Evolutionary conservation across 2,113 vertebrate genomes (phyloP).

Genomic region (Macquaria australasica): DNA sequence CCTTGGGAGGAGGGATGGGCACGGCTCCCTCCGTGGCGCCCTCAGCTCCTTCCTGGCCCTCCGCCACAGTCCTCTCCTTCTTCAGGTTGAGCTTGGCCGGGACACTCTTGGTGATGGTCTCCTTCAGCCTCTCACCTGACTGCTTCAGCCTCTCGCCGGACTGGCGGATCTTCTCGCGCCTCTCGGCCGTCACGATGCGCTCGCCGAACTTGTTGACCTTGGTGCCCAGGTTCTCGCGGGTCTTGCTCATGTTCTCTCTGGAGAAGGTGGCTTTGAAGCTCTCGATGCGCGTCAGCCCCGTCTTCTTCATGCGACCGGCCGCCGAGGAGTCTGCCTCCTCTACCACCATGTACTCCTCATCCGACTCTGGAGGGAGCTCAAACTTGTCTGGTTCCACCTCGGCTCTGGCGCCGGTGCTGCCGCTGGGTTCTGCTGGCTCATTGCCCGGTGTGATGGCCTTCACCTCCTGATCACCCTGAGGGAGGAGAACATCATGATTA

Average conservation of each 20-base stretch:
- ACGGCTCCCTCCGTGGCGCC: constrained; percentile 80
- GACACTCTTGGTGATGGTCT: constrained; percentile 90
- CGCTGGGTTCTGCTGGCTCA: constrained; percentile 79
- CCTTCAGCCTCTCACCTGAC: constrained; percentile 91
- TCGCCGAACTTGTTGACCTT: constrained; percentile 93
- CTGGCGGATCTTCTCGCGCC: constrained; percentile 94
- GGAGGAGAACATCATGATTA: constrained; percentile 30
- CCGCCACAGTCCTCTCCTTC: constrained; percentile 87
- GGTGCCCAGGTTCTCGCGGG: constrained; percentile 92
- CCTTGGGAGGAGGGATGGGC: constrained; percentile 87
- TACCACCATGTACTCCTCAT: constrained; percentile 95
- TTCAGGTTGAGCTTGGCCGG: constrained; percentile 92
- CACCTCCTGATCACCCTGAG: constrained; percentile 91
- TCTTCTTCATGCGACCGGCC: constrained; percentile 89
- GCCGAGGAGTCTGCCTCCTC: constrained; percentile 87
- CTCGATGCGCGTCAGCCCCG: constrained; percentile 93
- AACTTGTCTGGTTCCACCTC: constrained; percentile 85
- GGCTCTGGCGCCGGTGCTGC: constrained; percentile 63
- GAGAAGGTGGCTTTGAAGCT: constrained; percentile 97
- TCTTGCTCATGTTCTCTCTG: constrained; percentile 95
- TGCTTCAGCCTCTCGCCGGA: constrained; percentile 92
- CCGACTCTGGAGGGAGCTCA: constrained; percentile 90
- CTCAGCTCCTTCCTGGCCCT: constrained; percentile 89
- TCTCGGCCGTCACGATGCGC: constrained; percentile 94
- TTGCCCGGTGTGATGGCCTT: constrained; percentile 82